Base-by-base conservation (phyloP, 2,113 vertebrate genomes). In the Entosphenus tridentatus region DNA sequence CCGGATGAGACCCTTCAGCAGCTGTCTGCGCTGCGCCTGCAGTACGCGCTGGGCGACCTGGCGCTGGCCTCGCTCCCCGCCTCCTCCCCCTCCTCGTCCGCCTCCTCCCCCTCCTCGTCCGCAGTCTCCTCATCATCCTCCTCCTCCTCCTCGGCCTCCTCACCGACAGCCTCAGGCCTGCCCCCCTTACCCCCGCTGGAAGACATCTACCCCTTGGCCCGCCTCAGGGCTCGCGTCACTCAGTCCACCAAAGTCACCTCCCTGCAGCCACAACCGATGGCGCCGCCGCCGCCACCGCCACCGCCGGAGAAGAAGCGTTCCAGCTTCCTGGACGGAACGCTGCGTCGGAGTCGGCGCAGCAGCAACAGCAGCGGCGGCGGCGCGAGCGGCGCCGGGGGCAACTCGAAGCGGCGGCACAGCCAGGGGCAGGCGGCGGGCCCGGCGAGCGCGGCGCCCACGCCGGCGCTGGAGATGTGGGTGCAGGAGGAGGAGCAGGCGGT, bases 1-100 rank as follows among this genome's bases (percentile, higher is more conserved):
- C 89, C 89, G 0, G 89, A 95, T 74, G 93, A 98, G 76, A 93
- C 85, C 2, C 86, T 98, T 2, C 93, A 97, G 77, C 85, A 90
- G 54, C 81, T 97, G 17, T 87, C 89, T 1, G 92, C 92, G 57
- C 72, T 96, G 73, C 81, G 93, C 8, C 81, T 96, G 2, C 92
- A 96, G 74, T 93, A 95, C 76, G 81, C 90, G 11, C 82, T 82
- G 70, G 83, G 87, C 1, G 87, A 96, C 71, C 78, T 85, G 71
- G 21, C 10, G 8, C 62, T n/a, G 62, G 62, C n/a, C 62, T 65
- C n/a, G 62, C n/a, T 18, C 10, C n/a, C 62, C n/a, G 62, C n/a
- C 2, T 18, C 62, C n/a, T 16, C n/a, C 10, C 39, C 39, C 39
- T 75, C 73, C 7, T 70, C 73, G n/a, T 85, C 83, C 21, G 73